A percentile compares a stretch with the other conserved stretches of the same genome.
These are phyloP conservation scores for Girardinichthys multiradiatus DNA, from an alignment of 2,113 vertebrate species.

Conservation along the genomic window DNA sequence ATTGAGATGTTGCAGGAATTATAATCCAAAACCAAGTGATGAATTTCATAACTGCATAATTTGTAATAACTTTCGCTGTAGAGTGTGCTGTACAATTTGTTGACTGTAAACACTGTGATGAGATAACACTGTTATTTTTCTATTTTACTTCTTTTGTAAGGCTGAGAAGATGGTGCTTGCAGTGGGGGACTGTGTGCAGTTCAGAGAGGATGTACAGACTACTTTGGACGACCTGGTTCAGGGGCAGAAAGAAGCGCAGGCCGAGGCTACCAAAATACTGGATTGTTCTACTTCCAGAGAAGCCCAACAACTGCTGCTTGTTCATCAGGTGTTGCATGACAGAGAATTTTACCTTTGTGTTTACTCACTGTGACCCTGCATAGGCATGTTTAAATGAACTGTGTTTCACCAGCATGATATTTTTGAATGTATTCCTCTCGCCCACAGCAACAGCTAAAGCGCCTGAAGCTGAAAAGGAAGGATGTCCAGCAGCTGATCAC, in stretches of 20 bases:
- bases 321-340: conserved; percentile 87
- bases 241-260: conserved; percentile 87
- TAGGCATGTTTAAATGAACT: not conserved
- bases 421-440: not conserved
- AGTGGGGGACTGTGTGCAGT: conserved; percentile 91
- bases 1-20: too few species aligned
- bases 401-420: not conserved
- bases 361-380: not conserved
- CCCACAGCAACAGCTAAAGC: conserved; percentile 89
- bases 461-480: conserved; percentile 84
- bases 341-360: accelerated
- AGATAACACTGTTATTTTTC: not conserved
- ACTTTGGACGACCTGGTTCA: conserved; percentile 87
- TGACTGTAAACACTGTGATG: not conserved
- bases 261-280: conserved; percentile 86
- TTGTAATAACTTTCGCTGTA: too few species aligned
- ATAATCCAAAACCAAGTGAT: too few species aligned
- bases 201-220: conserved; percentile 86
- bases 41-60: too few species aligned
- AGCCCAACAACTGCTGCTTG: conserved; percentile 89
- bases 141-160: conserved; percentile 66
- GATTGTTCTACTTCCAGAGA: conserved; percentile 88
- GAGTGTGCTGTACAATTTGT: not conserved
- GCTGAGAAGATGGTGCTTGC: conserved; percentile 88
- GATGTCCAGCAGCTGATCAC: conserved; percentile 88